These are phyloP conservation scores for Anhinga rufa DNA, from an alignment of 2,113 vertebrate genomes.

Conservation along the genomic window DNA sequence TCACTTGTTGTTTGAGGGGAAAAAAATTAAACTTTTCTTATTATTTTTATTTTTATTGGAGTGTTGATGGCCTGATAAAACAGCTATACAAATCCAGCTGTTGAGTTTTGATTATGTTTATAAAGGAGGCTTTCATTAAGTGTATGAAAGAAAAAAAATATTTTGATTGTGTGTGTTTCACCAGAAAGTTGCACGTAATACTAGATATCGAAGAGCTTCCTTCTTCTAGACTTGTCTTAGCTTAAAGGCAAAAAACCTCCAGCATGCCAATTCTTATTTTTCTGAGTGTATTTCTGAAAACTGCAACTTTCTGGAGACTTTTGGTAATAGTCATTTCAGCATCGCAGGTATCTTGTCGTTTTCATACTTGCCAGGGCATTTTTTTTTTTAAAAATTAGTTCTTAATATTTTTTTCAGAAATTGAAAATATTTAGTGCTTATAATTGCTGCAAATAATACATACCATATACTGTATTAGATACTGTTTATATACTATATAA, in stretches of 20 bases:
- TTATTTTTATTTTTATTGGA: conserved; percentile 7
- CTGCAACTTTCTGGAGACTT: not conserved
- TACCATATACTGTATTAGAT: not conserved
- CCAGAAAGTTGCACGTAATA: not conserved
- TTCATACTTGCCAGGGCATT: not conserved
- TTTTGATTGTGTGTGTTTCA: not conserved
- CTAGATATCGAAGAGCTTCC: not conserved
- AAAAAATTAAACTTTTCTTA: not conserved
- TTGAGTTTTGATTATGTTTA: conserved; percentile 8
- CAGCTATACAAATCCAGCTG: conserved; percentile 52
- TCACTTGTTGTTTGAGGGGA: conserved; percentile 64
- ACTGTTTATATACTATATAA: not conserved
- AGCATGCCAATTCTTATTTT: not conserved
- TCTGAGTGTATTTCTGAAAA: not conserved
- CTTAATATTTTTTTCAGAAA: not conserved
- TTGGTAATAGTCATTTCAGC: not conserved
- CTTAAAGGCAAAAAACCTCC: not conserved
- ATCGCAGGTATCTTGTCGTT: not conserved
- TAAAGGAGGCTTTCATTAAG: conserved; percentile 2
- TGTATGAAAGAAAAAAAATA: not conserved
- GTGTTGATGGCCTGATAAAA: conserved; percentile 54
- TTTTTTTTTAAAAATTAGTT: not conserved
- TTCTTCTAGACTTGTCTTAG: not conserved
- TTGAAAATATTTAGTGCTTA: not conserved
- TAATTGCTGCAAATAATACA: not conserved